phyloP scores from a whole-genome alignment of 1,140 invertebrate genomes.

The Scaptomyza hsui region DNA sequence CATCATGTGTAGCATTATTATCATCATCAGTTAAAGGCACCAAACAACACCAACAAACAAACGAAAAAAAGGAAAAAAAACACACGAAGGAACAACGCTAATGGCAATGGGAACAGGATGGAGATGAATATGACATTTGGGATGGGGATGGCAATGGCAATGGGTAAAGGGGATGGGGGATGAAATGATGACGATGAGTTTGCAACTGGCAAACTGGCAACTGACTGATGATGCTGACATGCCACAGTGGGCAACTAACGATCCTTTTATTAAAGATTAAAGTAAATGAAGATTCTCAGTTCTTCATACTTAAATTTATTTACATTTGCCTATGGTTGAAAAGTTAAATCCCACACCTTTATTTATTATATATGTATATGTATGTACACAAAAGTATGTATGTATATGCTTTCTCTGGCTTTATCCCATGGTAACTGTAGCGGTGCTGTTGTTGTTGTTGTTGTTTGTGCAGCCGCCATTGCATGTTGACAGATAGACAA shows the following conservation, averaged over 20 bases:
- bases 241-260: constrained; percentile 2
- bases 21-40: constrained; percentile 24
- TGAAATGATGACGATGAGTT: constrained; percentile 16
- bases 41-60: too few relatives aligned
- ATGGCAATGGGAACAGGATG: constrained; percentile 33
- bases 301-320: too few relatives aligned
- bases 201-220: constrained; percentile 26
- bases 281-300: too few relatives aligned
- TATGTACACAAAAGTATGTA: not conserved
- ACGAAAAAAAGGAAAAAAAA: not conserved
- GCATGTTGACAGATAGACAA: constrained; percentile 81
- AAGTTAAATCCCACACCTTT: not conserved
- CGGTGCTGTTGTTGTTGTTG: constrained; percentile 41
- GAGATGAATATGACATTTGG: constrained; percentile 28
- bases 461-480: constrained; percentile 60
- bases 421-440: constrained; percentile 25
- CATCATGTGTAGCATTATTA: constrained; percentile 9
- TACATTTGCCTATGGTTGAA: not conserved
- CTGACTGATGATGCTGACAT: constrained; percentile 28
- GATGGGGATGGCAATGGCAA: constrained; percentile 27
- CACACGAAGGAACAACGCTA: constrained; percentile 27
- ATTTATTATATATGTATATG: not conserved
- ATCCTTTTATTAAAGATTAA: not conserved
- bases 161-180: constrained; percentile 20
- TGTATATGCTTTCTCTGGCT: constrained; percentile 8